Evolutionary conservation across 2,797 vertebrate genomes (phyloP), one percentile per base, ranked within the genome.

Genomic region (Anolis apletophallus): DNA sequence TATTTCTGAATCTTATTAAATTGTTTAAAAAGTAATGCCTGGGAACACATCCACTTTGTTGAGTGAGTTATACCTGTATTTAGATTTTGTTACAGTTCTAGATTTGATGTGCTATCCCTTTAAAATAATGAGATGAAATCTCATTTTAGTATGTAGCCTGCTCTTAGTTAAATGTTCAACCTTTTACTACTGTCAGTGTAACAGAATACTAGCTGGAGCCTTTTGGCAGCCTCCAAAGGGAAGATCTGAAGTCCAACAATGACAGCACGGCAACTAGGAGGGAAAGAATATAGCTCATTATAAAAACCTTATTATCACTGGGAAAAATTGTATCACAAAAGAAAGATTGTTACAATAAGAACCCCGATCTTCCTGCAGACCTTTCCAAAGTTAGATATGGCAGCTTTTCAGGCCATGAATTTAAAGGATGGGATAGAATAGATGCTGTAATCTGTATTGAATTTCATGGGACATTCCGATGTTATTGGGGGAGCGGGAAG

Each of bases 361-460:
- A 21, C 73, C 54, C 67, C 50, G 80, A 12, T n/a, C 71, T 87
- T 46, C 78, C 90, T 80, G 7, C 8, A 76, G 0, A 89, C 40
- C 77, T 83, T 46, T 36, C 21, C 1, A 80, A 55, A 91, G 68
- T 19, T 85, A 90, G 55, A 85, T 85, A 59, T 88, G 83, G 72
- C 64, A 81, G 55, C 40, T 46, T 8, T 8, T 77, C 75, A 17
- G 36, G 73, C 32, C 11, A 1, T 68, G 80, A 85, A 75, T 78
- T 84, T 72, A 87, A 90, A 86, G 64, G 1, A 81, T 46, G n/a
- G 21, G 46, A 68, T 78, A 91, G 86, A 88, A 68, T 78, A 91
- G 86, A 88, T 85, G 79, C 6, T 85, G 54, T 81, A 85, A 88
- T 88, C n/a, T 40, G 40, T 77, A 77, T 83, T 55, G 14, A 34